Conservation (phyloP, 2,888 invertebrate species). For the Ornithoptera alexandrae region DNA sequence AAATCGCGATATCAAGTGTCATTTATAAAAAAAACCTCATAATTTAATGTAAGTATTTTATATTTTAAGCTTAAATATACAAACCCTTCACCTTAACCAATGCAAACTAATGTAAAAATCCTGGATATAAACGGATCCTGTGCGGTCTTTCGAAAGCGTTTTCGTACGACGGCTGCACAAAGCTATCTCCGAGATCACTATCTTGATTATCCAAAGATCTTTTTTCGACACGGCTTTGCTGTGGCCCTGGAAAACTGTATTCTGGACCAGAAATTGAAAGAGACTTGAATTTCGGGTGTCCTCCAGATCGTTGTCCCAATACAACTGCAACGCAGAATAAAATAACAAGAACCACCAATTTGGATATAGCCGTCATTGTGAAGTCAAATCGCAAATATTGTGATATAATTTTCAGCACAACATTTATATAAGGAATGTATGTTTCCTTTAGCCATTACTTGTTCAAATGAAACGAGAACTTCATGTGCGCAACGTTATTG, state of each 20-base stretch:
- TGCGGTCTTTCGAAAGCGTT: constrained; percentile 52
- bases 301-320: constrained; percentile 34
- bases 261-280: background rate
- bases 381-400: constrained; percentile 26
- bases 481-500: constrained; percentile 34
- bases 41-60: no score
- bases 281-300: constrained; percentile 27
- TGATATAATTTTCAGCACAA: constrained; percentile 26
- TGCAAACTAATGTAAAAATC: constrained; percentile 51
- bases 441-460: constrained; percentile 40
- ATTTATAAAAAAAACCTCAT: no score
- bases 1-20: background rate
- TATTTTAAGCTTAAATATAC: background rate
- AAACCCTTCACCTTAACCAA: background rate
- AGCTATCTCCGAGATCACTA: constrained; percentile 45
- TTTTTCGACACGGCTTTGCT: constrained; percentile 50
- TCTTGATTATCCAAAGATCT: constrained; percentile 45
- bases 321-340: constrained; percentile 44
- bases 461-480: constrained; percentile 23
- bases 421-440: constrained; percentile 35
- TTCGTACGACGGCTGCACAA: constrained; percentile 41
- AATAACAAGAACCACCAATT: constrained; percentile 46
- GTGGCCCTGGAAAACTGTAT: constrained; percentile 6
- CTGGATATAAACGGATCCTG: constrained; percentile 60
- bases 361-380: constrained; percentile 48